Evolutionary conservation across 2,797 vertebrate species (phyloP), one percentile per base, ranked within the genome.

Genomic region (Acipenser oxyrinchus): DNA sequence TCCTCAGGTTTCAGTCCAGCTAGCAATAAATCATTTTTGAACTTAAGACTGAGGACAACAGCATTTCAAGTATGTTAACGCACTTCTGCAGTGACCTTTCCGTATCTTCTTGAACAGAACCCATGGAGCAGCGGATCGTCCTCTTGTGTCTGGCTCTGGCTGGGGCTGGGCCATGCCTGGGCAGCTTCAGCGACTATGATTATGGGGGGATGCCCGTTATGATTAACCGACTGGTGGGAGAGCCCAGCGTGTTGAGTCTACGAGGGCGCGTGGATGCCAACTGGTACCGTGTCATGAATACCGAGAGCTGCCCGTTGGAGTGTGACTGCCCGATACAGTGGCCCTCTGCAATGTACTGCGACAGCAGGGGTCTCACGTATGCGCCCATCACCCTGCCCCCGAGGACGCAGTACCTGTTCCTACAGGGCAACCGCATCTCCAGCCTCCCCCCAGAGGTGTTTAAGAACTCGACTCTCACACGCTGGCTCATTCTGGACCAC

Each of bases 321-420:
- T 92, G 90, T 11, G 83, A 86, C 68, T 90, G 88, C 68, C 87
- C 88, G n/a, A 81, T 88, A 63, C 88, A 90, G 55, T 91, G 89
- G 88, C 84, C 88, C 66, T 86, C 86, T 0, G 84, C 88, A 0
- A 66, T 89, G 18, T 90, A 90, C 72, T 90, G 88, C 60, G 88
- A 91, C 75, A 73, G 84, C 68, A 81, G 82, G 69, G 75, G 68
- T 6, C 77, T 89, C 73, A 50, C 23, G 9, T 57, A 77, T 11
- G 49, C 82, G 18, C 84, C 88, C 0, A 62, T 73, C 13, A 8
- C 0, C 51, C 80, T 91, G 71, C 83, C 86, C 0, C 52, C 69
- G 48, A 73, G 66, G 68, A 83, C 79, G 10, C 77, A 90, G 23
- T 90, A 90, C 75, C 74, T 92, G 6, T 91, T 91, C 72, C 77